These are phyloP conservation scores for Lampris incognitus DNA, from an alignment of 2,113 vertebrate species.

Conservation along the genomic window DNA sequence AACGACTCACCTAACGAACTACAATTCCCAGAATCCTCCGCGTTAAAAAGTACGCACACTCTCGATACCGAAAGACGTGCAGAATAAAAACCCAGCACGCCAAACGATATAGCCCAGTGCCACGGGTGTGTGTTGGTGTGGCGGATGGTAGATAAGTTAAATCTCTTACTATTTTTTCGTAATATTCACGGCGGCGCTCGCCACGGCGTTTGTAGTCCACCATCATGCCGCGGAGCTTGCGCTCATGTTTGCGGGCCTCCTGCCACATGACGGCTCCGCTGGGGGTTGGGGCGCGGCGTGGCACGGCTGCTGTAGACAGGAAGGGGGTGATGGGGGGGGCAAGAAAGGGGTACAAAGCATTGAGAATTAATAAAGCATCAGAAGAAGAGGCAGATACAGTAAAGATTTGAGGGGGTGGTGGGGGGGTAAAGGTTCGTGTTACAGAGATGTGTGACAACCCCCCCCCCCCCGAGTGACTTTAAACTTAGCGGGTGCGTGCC, in stretches of 20 bases:
- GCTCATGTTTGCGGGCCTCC: conserved; percentile 95
- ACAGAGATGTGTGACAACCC: too few relatives aligned
- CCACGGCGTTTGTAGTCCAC: conserved; percentile 95
- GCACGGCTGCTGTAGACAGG: conserved; percentile 78
- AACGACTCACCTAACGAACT: too few relatives aligned
- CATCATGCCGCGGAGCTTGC: conserved; percentile 97
- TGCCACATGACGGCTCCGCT: conserved; percentile 93
- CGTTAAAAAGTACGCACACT: too few relatives aligned
- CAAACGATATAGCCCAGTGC: neutral
- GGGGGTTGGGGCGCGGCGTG: conserved; percentile 81
- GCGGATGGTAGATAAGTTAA: neutral
- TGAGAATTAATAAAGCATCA: neutral
- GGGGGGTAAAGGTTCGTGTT: too few relatives aligned
- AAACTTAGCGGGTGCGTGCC: too few relatives aligned
- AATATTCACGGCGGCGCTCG: conserved; percentile 92
- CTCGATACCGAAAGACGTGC: too few relatives aligned
- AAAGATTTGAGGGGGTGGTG: too few relatives aligned
- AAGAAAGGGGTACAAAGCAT: neutral
- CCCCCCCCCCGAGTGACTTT: too few relatives aligned
- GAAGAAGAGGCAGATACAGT: too few relatives aligned
- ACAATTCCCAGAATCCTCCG: too few relatives aligned
- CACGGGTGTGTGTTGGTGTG: neutral
- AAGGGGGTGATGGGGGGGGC: neutral
- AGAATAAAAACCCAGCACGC: neutral
- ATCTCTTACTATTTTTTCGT: conserved; percentile 92